Evolutionary conservation across 2,113 vertebrate genomes (phyloP).

Genomic region (Peromyscus leucopus): DNA sequence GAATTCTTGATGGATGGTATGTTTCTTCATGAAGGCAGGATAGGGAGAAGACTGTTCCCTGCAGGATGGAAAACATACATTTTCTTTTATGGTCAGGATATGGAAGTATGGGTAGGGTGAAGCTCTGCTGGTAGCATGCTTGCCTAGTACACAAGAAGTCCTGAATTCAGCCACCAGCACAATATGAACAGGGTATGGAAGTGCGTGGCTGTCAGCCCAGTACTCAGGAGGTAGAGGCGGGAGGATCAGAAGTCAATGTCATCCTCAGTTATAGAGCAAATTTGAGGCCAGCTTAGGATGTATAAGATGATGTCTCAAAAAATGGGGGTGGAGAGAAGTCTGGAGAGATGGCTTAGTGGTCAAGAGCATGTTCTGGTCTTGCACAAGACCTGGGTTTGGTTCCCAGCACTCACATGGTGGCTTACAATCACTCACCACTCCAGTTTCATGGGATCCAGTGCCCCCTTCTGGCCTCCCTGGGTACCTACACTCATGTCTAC

Average conservation of each 20-base stretch:
- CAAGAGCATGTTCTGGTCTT: neutral
- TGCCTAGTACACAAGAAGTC: neutral
- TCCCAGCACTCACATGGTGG: neutral
- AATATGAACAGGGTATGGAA: too few species aligned
- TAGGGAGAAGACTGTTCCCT: conserved; percentile 58
- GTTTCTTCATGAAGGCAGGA: conserved; percentile 36
- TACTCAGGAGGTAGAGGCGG: neutral
- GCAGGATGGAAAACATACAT: conserved; percentile 26
- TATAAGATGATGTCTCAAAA: neutral
- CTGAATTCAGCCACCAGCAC: neutral
- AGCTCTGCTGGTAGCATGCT: neutral
- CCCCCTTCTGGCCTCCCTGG: neutral
- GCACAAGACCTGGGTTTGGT: neutral
- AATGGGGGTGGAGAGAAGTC: neutral
- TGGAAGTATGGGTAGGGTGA: neutral
- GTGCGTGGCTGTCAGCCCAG: neutral
- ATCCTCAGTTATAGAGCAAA: neutral
- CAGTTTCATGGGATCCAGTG: neutral
- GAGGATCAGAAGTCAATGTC: neutral
- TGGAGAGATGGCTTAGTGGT: neutral
- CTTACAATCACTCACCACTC: neutral
- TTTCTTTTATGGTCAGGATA: conserved; percentile 37
- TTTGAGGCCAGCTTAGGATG: neutral
- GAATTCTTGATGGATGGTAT: neutral
- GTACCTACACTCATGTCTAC: neutral